Percentiles rank a stretch among this genome's conserved stretches.
Conservation (phyloP, 2,888 invertebrate genomes). For the Cataglyphis albicans region DNA sequence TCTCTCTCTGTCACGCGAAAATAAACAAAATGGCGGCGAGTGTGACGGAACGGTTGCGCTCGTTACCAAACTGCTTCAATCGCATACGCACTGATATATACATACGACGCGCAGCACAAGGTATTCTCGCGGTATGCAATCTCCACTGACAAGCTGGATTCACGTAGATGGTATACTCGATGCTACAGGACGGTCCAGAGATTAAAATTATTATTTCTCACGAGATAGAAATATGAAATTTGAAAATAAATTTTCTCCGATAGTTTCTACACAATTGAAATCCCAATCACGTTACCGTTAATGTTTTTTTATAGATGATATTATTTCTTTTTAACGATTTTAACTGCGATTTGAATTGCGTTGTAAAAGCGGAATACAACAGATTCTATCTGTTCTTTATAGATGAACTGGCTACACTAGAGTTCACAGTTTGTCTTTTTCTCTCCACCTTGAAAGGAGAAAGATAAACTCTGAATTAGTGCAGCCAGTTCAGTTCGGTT, state of each 20-base stretch:
- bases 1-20: constrained; percentile 88
- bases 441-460: too few relatives aligned
- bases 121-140: neutral
- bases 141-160: neutral
- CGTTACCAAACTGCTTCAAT: constrained; percentile 40
- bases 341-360: neutral
- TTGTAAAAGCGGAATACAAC: neutral
- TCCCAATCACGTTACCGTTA: neutral
- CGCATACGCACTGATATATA: constrained; percentile 41
- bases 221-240: neutral
- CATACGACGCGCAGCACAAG: neutral
- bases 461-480: too few relatives aligned
- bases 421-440: too few relatives aligned
- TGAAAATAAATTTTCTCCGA: neutral
- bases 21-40: constrained; percentile 93
- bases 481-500: too few relatives aligned
- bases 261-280: neutral
- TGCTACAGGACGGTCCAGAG: too few relatives aligned
- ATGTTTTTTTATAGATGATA: neutral
- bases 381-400: too few relatives aligned
- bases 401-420: too few relatives aligned
- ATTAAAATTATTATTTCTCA: neutral
- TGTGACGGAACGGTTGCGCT: constrained; percentile 33
- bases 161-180: neutral
- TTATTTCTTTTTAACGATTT: neutral